phyloP scores from a whole-genome alignment of 2,888 invertebrate genomes.

The Dasypolia templi region DNA sequence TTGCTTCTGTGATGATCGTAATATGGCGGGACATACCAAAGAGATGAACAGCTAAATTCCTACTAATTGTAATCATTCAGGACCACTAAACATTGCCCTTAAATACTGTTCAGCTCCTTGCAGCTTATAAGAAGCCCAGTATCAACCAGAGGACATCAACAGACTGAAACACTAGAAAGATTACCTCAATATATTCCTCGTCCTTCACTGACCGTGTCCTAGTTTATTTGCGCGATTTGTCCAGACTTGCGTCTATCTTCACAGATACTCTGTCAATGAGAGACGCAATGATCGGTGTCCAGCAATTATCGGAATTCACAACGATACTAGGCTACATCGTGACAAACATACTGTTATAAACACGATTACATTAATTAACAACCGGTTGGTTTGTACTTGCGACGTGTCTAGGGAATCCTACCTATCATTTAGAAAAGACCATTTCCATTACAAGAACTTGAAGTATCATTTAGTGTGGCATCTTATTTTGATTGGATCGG shows the following conservation, averaged over 20 bases:
- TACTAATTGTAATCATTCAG: not conserved
- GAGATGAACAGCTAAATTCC: not conserved
- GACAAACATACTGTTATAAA: constrained; percentile 4
- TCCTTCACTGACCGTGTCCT: not conserved
- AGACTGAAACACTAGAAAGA: not conserved
- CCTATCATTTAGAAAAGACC: not conserved
- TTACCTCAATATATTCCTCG: constrained; percentile 31
- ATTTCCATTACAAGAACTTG: not conserved
- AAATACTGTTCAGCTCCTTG: too few species aligned
- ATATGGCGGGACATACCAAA: not conserved
- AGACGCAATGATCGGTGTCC: constrained; percentile 3
- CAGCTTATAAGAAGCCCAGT: not conserved
- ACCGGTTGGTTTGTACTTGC: not conserved
- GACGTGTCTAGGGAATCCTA: not conserved
- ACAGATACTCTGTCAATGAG: constrained; percentile 29
- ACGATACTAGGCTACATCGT: constrained; percentile 15
- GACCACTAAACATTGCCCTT: too few species aligned
- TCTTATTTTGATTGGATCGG: not conserved
- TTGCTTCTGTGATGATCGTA: not conserved
- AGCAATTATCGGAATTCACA: constrained; percentile 39
- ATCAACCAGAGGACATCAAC: not conserved
- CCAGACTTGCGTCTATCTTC: constrained; percentile 18
- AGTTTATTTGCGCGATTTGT: constrained; percentile 1
- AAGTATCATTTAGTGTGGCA: not conserved
- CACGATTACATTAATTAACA: constrained; percentile 7